Evolutionary conservation across 1,140 invertebrate species (phyloP), one percentile per base, ranked within the genome.

Genomic region (Anastrepha ludens): DNA sequence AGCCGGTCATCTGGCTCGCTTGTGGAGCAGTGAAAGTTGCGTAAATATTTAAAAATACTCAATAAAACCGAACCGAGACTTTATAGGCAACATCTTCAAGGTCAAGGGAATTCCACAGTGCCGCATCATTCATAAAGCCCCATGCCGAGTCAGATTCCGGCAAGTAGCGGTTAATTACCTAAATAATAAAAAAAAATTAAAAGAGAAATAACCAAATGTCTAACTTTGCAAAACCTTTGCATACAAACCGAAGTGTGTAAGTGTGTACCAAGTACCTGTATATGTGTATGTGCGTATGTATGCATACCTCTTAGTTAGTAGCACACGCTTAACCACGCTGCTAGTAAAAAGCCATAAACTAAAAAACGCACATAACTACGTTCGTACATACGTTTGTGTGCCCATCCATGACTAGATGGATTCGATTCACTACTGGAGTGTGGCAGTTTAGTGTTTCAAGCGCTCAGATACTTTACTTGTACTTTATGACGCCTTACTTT

Each of bases 71-170:
- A 67, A 67, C 74, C 50, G 85, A 86, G 62, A 86, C 39, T 41
- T 41, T 15, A 3, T 20, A 86, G 39, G 62, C 44, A 86, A 86
- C 58, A 86, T 60, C 55, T 64, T 86, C 85, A 86, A 86, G 85
- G 85, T 64, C 85, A 86, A 64, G 85, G 85, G 85, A 86, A 86
- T 86, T 86, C 85, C 85, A 86, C 74, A 81, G 47, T n/a, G 74
- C 11, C 47, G 17, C 44, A 58, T 47, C 47, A 81, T 81, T 55
- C 74, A 81, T 81, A 58, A 44, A 47, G 74, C 17, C 47, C 20
- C 20, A 29, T 58, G n/a, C 55, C 67, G 41, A 29, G 15, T 50
- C 47, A 55, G 20, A 55, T 81, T 81, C 74, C 74, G 17, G 74
- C 47, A 55, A 81, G 47, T 55, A 20, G 47, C 47, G 47, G 44